A percentile compares a stretch with the other conserved stretches of the same genome.
Evolutionary conservation across 1,140 invertebrate genomes (phyloP).

Genomic region (Eupristina koningsbergeri): DNA sequence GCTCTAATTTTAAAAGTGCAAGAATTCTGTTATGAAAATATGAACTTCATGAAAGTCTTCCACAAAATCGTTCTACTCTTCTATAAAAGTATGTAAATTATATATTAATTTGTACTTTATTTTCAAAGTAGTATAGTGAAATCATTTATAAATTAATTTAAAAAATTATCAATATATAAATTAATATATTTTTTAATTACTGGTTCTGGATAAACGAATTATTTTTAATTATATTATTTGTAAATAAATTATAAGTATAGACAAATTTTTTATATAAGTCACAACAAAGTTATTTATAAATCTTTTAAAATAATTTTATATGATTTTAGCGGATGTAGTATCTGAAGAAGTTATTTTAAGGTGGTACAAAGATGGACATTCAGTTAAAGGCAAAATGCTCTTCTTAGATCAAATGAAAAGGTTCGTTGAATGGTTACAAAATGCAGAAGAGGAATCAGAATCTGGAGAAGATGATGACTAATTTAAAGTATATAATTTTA

Average conservation of each 20-base stretch:
- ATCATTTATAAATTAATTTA: no score
- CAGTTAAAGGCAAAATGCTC: constrained; percentile 94
- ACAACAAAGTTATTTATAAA: no score
- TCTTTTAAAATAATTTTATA: no score
- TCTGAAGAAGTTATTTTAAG: constrained; percentile 93
- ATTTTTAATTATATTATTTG: no score
- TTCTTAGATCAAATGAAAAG: constrained; percentile 98
- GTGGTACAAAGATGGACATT: constrained; percentile 95
- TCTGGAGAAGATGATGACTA: constrained; percentile 71
- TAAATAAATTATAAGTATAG: no score
- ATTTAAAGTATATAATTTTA: constrained; percentile 48
- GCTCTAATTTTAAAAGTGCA: constrained; percentile 92
- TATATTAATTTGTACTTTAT: no score
- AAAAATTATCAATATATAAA: no score
- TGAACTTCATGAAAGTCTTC: constrained; percentile 99
- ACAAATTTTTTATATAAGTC: no score
- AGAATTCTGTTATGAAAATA: constrained; percentile 98
- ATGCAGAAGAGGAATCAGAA: constrained; percentile 90
- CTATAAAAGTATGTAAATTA: constrained; percentile 86
- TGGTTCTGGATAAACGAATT: no score
- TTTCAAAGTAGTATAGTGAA: no score
- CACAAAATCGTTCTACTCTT: constrained; percentile 96
- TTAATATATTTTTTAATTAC: no score
- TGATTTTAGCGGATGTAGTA: constrained; percentile 83
- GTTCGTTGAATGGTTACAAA: constrained; percentile 97